Evolutionary conservation across 2,888 invertebrate species (phyloP).

Genomic region (Drosophila paranaensis): DNA sequence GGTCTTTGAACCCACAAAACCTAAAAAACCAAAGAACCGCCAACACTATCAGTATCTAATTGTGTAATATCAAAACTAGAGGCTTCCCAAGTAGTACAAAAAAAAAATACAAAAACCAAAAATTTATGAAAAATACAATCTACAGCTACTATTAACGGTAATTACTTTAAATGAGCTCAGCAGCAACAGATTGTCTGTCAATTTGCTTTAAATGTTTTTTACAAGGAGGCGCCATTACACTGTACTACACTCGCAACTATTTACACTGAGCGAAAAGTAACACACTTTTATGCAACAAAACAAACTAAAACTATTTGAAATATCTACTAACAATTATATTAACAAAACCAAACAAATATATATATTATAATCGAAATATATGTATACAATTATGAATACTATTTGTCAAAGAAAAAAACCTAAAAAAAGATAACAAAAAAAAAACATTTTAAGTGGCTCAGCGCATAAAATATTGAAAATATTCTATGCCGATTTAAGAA

Average conservation of each 20-base stretch:
- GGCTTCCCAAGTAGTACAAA: conserved; percentile 78
- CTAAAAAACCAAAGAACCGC: conserved; percentile 33
- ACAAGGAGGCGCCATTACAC: conserved; percentile 41
- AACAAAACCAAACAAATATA: conserved; percentile 21
- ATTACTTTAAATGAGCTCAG: conserved; percentile 65
- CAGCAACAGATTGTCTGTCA: conserved; percentile 43
- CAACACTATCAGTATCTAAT: conserved; percentile 67
- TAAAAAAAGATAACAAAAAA: conserved; percentile 4
- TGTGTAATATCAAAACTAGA: conserved; percentile 72
- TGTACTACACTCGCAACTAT: conserved; percentile 52
- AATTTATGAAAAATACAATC: conserved; percentile 20
- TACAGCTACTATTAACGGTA: conserved; percentile 39
- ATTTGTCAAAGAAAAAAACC: conserved; percentile 55
- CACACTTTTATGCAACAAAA: conserved; percentile 40
- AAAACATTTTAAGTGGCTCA: conserved; percentile 75
- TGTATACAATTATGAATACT: conserved; percentile 40
- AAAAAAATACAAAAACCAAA: conserved; percentile 11
- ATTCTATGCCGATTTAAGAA: conserved; percentile 60
- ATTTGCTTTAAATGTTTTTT: conserved; percentile 58
- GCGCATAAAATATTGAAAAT: conserved; percentile 79
- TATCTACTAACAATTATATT: conserved; percentile 41
- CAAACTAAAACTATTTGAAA: conserved; percentile 42
- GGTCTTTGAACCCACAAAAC: conserved; percentile 20
- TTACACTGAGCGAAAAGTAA: conserved; percentile 44
- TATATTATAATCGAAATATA: conserved; percentile 36